A percentile compares a stretch with the other conserved stretches of the same genome.
Evolutionary conservation across 2,888 invertebrate genomes (phyloP).

Genomic region (Argynnis bischoffii): DNA sequence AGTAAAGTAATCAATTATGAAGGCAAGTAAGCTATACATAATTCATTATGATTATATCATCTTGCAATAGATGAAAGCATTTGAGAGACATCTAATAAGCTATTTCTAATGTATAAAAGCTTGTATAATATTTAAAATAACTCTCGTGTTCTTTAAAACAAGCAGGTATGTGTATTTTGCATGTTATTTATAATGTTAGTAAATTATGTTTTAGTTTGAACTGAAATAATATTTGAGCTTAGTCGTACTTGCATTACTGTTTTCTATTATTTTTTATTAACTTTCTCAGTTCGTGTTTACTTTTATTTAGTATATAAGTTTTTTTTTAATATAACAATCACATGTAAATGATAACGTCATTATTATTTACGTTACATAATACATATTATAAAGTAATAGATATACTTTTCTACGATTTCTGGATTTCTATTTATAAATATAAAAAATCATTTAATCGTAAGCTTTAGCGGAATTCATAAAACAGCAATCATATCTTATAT

Average conservation of each 20-base stretch:
- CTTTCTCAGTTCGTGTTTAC: too few species aligned
- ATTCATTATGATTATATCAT: constrained; percentile 10
- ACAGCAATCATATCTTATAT: not conserved
- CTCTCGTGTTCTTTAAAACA: not conserved
- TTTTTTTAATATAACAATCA: too few species aligned
- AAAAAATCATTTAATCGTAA: not conserved
- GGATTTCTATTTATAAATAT: not conserved
- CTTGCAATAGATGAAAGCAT: constrained; percentile 3
- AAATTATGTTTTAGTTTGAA: too few species aligned
- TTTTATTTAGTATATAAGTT: too few species aligned
- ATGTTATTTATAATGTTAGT: not conserved
- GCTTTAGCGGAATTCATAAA: not conserved
- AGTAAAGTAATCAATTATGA: constrained; percentile 9
- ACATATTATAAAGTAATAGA: too few species aligned
- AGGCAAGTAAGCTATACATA: constrained; percentile 10
- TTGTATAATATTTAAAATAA: not conserved
- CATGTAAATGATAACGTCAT: too few species aligned
- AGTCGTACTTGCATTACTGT: too few species aligned
- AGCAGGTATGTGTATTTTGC: not conserved
- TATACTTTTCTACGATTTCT: too few species aligned
- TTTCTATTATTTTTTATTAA: too few species aligned
- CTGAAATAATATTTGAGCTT: too few species aligned
- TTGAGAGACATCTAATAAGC: constrained; percentile 7
- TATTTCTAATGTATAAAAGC: constrained; percentile 1
- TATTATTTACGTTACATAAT: too few species aligned